Evolutionary conservation across 2,113 vertebrate genomes (phyloP).

Genomic region (Baryphthengus martii): DNA sequence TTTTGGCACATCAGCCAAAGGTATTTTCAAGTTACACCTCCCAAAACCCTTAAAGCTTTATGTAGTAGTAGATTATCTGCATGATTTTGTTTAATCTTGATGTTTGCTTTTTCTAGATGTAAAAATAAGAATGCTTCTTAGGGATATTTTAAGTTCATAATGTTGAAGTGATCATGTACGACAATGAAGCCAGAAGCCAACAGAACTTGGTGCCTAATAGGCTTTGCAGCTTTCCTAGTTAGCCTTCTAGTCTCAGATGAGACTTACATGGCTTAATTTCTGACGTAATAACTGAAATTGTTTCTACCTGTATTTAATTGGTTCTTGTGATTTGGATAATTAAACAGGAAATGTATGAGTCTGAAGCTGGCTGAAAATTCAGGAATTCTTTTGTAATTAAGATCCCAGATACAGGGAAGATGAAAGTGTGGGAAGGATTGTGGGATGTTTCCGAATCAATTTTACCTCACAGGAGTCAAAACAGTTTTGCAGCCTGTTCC

Average conservation of each 20-base stretch:
- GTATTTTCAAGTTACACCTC: neutral
- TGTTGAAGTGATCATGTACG: neutral
- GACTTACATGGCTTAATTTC: conserved; percentile 13
- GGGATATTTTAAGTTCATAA: neutral
- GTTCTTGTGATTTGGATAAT: neutral
- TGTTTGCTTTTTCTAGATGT: neutral
- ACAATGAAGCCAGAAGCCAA: neutral
- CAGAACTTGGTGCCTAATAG: neutral
- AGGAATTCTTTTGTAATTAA: neutral
- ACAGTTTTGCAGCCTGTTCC: neutral
- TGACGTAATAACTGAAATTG: neutral
- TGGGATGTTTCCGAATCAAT: neutral
- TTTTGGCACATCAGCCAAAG: neutral
- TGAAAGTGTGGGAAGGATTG: neutral
- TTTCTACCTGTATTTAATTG: neutral
- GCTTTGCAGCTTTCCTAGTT: conserved; percentile 25
- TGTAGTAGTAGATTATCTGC: neutral
- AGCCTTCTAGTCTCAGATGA: neutral
- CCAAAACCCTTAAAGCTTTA: neutral
- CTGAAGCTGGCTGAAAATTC: neutral
- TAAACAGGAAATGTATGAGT: neutral
- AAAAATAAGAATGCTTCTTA: neutral
- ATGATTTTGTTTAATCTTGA: neutral
- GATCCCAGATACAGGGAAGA: neutral
- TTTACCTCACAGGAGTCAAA: neutral